Base-by-base conservation (phyloP, 2,888 invertebrate species). In the Leptopilina drosophilae region DNA sequence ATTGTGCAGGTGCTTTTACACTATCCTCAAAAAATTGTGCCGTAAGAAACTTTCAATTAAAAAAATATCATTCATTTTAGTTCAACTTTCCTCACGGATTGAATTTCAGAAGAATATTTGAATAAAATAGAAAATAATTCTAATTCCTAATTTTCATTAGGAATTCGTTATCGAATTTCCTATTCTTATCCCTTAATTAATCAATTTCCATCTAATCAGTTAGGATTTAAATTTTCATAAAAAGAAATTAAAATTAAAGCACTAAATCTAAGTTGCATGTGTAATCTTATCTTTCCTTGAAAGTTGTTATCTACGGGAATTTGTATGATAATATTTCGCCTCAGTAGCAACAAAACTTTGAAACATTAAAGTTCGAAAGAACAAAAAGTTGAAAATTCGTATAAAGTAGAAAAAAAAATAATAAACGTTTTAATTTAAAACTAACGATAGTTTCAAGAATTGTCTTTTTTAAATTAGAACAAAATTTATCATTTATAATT, bases 1-100 rank as follows among this genome's bases (percentile, higher is more conserved):
- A 73, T 56, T 73, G 73, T 53, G 49, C 33, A 33, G 26, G n/a
- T 66, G 20, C 33, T n/a, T n/a, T 11, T n/a, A 73, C 26, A 73
- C 33, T 33, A 73, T 53, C 56, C 14, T 20, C 53, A 26, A 56
- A 62, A 56, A 62, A 56, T 33, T 33, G 33, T 69, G 11, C 2
- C 20, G 69, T 69, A 20, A 53, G 14, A 49, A 9, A 7, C 26
- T 69, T 59, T n/a, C 4, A 4, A 42, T 42, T 33, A 59, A 59
- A 6, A 59, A 59, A 5, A 59, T 15, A 59, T 15, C n/a, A 2
- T 3, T 12, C 2, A 56, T 56, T 14, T 56, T 14, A 2, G 33
- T 33, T 33, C 0, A 20, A 33, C 5, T 33, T 33, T 33, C 33
- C 33, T 20, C 20, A 20, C 20, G 20, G 20, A 20, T 20, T 20